phyloP scores from a whole-genome alignment of 2,888 invertebrate genomes.

The Amphipoea oculea region DNA sequence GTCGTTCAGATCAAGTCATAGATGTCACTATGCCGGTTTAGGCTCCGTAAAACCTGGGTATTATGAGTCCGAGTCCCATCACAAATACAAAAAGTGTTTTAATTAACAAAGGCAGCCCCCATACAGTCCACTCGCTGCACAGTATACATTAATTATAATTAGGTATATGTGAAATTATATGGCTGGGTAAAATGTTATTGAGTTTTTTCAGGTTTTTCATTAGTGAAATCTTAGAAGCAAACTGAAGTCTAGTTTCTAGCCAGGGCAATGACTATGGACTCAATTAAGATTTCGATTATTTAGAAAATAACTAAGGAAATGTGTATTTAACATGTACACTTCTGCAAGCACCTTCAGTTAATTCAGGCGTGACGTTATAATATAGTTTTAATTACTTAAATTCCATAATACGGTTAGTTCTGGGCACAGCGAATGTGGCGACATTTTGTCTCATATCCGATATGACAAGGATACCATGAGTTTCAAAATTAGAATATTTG shows the following conservation, averaged over 20 bases:
- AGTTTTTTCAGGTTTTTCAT: neutral
- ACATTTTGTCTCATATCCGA: conserved; percentile 29
- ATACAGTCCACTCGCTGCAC: no score
- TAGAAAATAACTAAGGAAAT: neutral
- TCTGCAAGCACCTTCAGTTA: neutral
- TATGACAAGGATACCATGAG: conserved; percentile 37
- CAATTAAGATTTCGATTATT: neutral
- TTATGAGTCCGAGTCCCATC: no score
- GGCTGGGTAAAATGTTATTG: neutral
- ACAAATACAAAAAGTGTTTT: no score
- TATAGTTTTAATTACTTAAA: conserved; percentile 34
- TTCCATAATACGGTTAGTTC: conserved; percentile 23
- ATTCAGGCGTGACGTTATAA: conserved; percentile 7
- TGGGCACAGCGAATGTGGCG: conserved; percentile 10
- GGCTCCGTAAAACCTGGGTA: no score
- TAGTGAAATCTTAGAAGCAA: no score
- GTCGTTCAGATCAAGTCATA: no score
- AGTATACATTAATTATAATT: no score
- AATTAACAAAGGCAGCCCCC: no score
- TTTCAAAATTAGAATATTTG: conserved; percentile 22
- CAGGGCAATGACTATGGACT: neutral
- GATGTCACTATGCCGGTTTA: no score
- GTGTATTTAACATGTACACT: neutral
- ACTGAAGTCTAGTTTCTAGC: neutral
- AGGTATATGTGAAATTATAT: neutral